Percentiles rank a stretch among this genome's conserved stretches.
phyloP scores from a whole-genome alignment of 2,888 invertebrate species.

The Noctua comes region DNA sequence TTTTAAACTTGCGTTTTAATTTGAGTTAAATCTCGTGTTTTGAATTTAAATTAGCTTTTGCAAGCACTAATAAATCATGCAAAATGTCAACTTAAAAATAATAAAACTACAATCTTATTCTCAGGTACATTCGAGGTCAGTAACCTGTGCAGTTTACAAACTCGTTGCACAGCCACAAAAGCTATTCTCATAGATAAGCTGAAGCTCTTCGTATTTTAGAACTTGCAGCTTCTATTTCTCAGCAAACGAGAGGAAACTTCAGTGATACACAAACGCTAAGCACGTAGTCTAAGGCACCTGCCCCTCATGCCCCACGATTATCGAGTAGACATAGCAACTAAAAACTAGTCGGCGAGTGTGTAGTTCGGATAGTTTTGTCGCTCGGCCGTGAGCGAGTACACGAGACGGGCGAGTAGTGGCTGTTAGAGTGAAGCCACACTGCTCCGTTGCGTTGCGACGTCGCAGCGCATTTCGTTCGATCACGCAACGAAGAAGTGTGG shows the following conservation, averaged over 20 bases:
- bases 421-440: no score
- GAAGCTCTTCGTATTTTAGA: conserved; percentile 45
- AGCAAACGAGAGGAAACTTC: conserved; percentile 52
- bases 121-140: conserved; percentile 13
- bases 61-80: conserved; percentile 44
- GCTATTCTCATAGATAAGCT: conserved; percentile 47
- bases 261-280: conserved; percentile 36
- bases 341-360: neutral
- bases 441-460: no score
- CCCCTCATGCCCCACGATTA: neutral
- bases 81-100: conserved; percentile 11
- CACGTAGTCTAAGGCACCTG: conserved; percentile 27
- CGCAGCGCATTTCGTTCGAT: no score
- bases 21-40: neutral
- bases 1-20: neutral
- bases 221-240: conserved; percentile 36
- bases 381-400: neutral
- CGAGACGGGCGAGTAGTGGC: neutral
- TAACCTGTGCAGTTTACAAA: conserved; percentile 10
- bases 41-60: conserved; percentile 4
- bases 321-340: neutral
- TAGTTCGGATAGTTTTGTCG: neutral
- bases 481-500: no score
- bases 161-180: conserved; percentile 11
- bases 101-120: neutral